Evolutionary conservation across 2,888 invertebrate species (phyloP).

Genomic region (Leistus spinibarbis): DNA sequence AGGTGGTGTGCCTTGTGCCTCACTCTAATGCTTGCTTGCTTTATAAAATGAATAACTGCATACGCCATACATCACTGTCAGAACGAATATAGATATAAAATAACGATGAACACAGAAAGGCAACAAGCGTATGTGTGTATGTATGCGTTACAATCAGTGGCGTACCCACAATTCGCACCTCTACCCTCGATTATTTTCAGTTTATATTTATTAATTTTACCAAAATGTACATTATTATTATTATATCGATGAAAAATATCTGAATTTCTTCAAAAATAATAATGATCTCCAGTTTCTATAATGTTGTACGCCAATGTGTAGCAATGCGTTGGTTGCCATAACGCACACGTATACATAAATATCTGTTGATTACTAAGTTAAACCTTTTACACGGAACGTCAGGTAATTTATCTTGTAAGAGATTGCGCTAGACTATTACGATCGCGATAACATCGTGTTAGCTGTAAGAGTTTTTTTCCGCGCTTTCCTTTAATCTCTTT

Average conservation of each 20-base stretch:
- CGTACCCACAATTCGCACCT: not conserved
- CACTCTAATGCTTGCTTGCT: not conserved
- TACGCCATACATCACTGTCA: conserved; percentile 60
- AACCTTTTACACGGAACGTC: conserved; percentile 36
- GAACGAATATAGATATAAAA: conserved; percentile 58
- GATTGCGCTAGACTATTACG: conserved; percentile 37
- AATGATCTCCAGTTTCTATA: too few species aligned
- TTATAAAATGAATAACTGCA: conserved; percentile 58
- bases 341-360: conserved; percentile 35
- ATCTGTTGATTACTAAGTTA: conserved; percentile 40
- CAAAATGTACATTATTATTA: too few species aligned
- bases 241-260: too few species aligned
- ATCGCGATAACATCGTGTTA: conserved; percentile 38
- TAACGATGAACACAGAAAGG: conserved; percentile 54
- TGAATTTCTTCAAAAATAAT: too few species aligned
- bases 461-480: not conserved
- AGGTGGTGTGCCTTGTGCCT: not conserved
- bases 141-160: not conserved
- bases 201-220: too few species aligned
- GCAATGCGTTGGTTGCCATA: conserved; percentile 40
- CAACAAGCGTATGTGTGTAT: conserved; percentile 11
- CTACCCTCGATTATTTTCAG: not conserved
- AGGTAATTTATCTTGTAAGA: conserved; percentile 40
- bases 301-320: conserved; percentile 22
- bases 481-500: not conserved